Conservation (phyloP, 2,888 invertebrate genomes). For the Spilarctia lutea region DNA sequence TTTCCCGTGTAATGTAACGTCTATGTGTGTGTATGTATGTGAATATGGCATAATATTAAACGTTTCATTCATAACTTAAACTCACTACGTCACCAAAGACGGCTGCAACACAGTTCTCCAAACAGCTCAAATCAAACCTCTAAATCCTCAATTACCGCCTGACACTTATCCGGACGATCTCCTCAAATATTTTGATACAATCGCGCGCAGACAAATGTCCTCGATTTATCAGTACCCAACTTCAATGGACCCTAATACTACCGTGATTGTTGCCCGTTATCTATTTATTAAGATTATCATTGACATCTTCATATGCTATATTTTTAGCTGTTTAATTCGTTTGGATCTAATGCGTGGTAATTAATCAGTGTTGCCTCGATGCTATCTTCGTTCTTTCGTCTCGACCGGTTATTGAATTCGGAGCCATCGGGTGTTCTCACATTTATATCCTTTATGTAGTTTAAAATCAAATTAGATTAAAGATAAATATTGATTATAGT, state of each 20-base stretch:
- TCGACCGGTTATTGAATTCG: constrained; percentile 43
- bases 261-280: constrained; percentile 71
- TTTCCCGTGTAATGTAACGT: not conserved
- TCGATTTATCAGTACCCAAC: constrained; percentile 77
- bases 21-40: not conserved
- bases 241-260: constrained; percentile 65
- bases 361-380: constrained; percentile 55
- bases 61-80: constrained; percentile 10
- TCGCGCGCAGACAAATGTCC: constrained; percentile 81
- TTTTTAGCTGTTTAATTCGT: constrained; percentile 65
- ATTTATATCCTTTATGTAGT: constrained; percentile 48
- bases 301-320: constrained; percentile 77
- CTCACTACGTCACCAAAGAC: constrained; percentile 7
- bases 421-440: constrained; percentile 49
- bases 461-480: constrained; percentile 25
- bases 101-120: constrained; percentile 50
- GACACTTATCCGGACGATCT: constrained; percentile 80
- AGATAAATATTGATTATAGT: constrained; percentile 18
- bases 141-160: constrained; percentile 74
- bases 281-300: constrained; percentile 81
- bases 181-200: constrained; percentile 86
- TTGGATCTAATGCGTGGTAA: constrained; percentile 68
- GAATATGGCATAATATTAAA: not conserved
- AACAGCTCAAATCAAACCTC: constrained; percentile 53
- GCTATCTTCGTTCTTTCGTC: constrained; percentile 42